These are phyloP conservation scores for Drosophila saltans DNA, from an alignment of 1,140 invertebrate species.

Conservation along the genomic window DNA sequence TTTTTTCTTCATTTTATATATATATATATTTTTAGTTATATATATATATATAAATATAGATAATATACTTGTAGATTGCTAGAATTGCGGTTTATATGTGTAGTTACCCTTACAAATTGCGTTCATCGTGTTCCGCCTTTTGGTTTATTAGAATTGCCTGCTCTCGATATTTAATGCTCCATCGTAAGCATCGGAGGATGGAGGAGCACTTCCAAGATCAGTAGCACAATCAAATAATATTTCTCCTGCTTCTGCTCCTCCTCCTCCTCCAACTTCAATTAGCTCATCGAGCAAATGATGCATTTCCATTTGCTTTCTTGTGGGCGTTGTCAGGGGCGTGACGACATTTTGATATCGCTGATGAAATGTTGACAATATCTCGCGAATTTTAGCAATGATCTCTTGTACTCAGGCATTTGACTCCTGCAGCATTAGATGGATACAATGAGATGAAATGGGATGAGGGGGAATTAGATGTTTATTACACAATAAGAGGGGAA, in stretches of 20 bases:
- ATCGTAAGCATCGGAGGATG: constrained; percentile 46
- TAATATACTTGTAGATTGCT: constrained; percentile 55
- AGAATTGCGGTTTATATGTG: constrained; percentile 65
- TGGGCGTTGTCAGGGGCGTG: constrained; percentile 65
- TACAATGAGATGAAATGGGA: constrained; percentile 61
- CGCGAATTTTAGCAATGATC: constrained; percentile 90
- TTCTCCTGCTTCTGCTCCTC: background rate
- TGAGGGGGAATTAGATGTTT: constrained; percentile 64
- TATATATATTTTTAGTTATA: background rate
- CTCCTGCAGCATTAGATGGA: constrained; percentile 84
- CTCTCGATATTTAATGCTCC: constrained; percentile 52
- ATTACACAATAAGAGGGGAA: background rate
- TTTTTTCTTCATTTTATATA: constrained; percentile 27
- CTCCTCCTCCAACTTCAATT: constrained; percentile 14
- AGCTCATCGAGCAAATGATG: constrained; percentile 56
- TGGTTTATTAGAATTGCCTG: constrained; percentile 55
- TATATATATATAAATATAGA: constrained; percentile 5
- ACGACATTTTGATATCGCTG: constrained; percentile 85
- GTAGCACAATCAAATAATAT: background rate
- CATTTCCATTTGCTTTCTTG: constrained; percentile 65
- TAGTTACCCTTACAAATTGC: constrained; percentile 21
- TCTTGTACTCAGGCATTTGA: constrained; percentile 91
- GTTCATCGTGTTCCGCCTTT: constrained; percentile 28
- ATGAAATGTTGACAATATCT: constrained; percentile 89
- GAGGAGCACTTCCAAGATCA: background rate